Evolutionary conservation across 1,140 invertebrate genomes (phyloP), one percentile per base, ranked within the genome.

Genomic region (Trinorchestia longiramus): DNA sequence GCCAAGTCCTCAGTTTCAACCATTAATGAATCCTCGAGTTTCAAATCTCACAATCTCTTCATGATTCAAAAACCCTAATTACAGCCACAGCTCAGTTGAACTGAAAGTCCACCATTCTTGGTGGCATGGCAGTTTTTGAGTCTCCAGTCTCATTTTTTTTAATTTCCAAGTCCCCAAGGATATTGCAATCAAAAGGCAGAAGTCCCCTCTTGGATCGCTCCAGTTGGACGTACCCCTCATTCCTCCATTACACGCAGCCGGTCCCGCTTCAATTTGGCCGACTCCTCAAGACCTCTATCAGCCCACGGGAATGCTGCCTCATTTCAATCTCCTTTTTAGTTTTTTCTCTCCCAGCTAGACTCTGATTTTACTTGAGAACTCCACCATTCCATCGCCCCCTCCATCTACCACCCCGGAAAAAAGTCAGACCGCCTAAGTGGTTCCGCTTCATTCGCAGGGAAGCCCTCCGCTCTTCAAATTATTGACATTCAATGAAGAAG

Each of bases 371-470:
- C 62, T 77, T 36, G 62, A 77, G 62, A 77, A 77, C 62, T 77
- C 62, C 3, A 36, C 62, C 62, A 77, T 77, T 77, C 36, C 62
- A 11, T 36, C 62, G 28, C 62, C 1, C 28, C 62, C 15, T 77
- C 28, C 62, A n/a, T n/a, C n/a, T n/a, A n/a, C 28, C 62, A 77
- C 15, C 28, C 62, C 62, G 15, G 62, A 23, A 77, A 77, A 77
- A 77, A 77, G 62, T 77, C 62, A 77, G 62, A 77, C 62, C 62
- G 62, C 62, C 62, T 77, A 77, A 77, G 62, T 77, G 62, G 62
- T 77, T 77, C 62, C 62, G 62, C 62, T 77, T 77, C 62, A 77
- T 77, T 77, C 62, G 62, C 62, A 23, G 62, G 62, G 62, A 77
- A 77, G 62, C 62, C 62, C 62, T n/a, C 62, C 15, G 62, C 62